Percentiles rank a stretch among this genome's conserved stretches.
Conservation (phyloP, 2,797 vertebrate species). For the Huso huso region DNA sequence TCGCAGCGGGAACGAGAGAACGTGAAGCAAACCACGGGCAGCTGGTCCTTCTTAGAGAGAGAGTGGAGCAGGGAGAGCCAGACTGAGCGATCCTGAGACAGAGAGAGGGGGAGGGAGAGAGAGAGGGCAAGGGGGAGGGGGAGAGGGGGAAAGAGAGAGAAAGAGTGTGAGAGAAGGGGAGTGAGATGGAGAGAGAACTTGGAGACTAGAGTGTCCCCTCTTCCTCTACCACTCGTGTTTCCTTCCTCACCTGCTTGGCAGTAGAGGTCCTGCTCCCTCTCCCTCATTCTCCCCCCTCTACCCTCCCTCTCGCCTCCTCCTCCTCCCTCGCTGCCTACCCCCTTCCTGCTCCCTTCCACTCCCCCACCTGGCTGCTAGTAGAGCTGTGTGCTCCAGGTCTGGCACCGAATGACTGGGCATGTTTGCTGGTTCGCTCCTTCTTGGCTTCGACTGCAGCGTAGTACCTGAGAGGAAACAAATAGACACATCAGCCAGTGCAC, state of each 20-base stretch:
- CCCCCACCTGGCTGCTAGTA: conserved; percentile 42
- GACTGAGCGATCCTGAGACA: conserved; percentile 68
- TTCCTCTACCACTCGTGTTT: not conserved
- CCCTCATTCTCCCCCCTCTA: too few relatives aligned
- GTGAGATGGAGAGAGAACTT: not conserved
- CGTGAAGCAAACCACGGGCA: conserved; percentile 84
- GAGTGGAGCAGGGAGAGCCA: conserved; percentile 79
- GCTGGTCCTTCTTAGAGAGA: conserved; percentile 74
- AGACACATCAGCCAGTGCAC: not conserved
- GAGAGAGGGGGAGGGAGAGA: not conserved
- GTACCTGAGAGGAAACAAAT: conserved; percentile 49
- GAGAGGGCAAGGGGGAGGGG: not conserved
- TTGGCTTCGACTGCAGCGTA: conserved; percentile 78
- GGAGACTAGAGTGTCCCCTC: not conserved
- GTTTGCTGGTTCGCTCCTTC: conserved; percentile 82
- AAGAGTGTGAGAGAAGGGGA: not conserved
- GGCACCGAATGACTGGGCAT: conserved; percentile 83
- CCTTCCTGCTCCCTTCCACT: not conserved
- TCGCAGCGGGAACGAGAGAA: conserved; percentile 84
- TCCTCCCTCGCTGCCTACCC: not conserved
- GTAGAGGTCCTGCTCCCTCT: conserved; percentile 41
- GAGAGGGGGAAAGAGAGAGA: not conserved
- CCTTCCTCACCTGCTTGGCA: conserved; percentile 52
- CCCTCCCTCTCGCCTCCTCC: too few relatives aligned
- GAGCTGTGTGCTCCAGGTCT: conserved; percentile 48